A percentile compares a stretch with the other conserved stretches of the same genome.
phyloP scores from a whole-genome alignment of 2,888 invertebrate species.

The Eueremaeus valkanovi region DNA sequence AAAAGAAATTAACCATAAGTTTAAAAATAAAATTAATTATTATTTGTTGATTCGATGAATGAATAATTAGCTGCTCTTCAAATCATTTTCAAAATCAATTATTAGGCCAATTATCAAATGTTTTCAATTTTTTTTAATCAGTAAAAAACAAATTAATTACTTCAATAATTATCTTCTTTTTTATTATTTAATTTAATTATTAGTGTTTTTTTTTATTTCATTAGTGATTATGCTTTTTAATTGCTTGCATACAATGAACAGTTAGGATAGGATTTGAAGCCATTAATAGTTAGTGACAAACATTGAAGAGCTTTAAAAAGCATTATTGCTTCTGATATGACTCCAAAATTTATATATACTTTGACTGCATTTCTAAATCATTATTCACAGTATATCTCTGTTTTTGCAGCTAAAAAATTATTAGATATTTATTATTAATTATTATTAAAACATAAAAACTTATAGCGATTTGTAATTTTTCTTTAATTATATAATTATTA shows the following conservation, averaged over 20 bases:
- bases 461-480: too few relatives aligned
- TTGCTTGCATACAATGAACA: background rate
- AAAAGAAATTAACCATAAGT: background rate
- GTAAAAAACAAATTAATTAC: too few relatives aligned
- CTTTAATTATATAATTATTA: background rate
- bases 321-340: background rate
- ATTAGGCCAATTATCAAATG: background rate
- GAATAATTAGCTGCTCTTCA: background rate
- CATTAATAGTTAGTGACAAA: background rate
- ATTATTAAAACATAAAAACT: background rate
- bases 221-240: background rate
- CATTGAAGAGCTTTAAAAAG: background rate
- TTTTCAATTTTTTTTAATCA: background rate
- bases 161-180: background rate
- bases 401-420: slow-evolving; percentile 8
- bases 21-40: background rate
- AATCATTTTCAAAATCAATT: background rate
- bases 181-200: background rate
- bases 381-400: background rate
- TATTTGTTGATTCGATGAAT: background rate
- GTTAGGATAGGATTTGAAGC: background rate
- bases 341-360: background rate
- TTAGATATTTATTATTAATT: slow-evolving; percentile 9
- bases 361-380: slow-evolving; percentile 12
- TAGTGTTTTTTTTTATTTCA: background rate